Base-by-base conservation (phyloP, 2,113 vertebrate genomes). In the Lonchura striata region DNA sequence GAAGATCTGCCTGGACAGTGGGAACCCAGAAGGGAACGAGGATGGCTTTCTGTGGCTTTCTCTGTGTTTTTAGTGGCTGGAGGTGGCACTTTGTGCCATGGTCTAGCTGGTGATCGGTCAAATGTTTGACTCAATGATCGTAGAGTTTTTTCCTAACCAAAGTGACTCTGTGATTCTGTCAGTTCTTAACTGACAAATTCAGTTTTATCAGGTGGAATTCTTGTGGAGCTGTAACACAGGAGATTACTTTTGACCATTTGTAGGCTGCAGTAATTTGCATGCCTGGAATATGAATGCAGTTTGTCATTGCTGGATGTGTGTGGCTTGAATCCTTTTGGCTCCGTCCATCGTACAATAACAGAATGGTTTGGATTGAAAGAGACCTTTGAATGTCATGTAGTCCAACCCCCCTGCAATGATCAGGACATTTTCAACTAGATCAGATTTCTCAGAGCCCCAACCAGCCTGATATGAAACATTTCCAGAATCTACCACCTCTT, bases 391-490 rank as follows among this genome's bases (percentile, higher is more conserved):
- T 7, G 11, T 59, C 46, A 39, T 39, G 4, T 39, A 66, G 61
- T 68, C 28, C 19, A 75, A 12, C 3, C 5, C 2, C 23, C 7
- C 10, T 60, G 23, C 31, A 16, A 2, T 47, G 11, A 37, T 24
- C 27, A 61, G 30, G 12, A 20, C 19, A 41, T 25, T 13, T 57
- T 66, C 7, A 24, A 3, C 53, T 65, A 35, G 24, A 68, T 44
- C 13, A 46, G 10, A 28, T 78, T 85, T 50, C 13, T 80, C 20
- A 42, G 27, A 71, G 7, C 15, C 22, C 22, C 0, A 0, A 71
- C 25, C n/a, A 65, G 3, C 13, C 49, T 44, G 31, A 35, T 35
- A 10, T 22, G 24, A 31, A 78, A 22, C 0, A 0, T 33, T 46
- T 60, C 22, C 41, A 46, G 37, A 41, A 18, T 24, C 44, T 22